Conservation (phyloP, 2,113 vertebrate genomes). For the Brachyistius frenatus region DNA sequence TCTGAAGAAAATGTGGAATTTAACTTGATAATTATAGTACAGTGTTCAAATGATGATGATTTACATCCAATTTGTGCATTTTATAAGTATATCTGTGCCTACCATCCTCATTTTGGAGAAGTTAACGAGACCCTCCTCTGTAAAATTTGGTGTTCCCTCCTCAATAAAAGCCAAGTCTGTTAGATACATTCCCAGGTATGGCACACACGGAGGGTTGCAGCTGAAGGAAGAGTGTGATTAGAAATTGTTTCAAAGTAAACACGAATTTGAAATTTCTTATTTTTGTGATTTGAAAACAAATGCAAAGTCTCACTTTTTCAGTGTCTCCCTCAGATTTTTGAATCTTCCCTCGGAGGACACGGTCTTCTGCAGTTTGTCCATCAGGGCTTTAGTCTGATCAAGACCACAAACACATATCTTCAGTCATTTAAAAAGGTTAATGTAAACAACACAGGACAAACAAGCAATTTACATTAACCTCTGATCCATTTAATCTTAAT, state of each 20-base stretch:
- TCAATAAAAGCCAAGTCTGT: conserved; percentile 98
- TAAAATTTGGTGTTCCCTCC: conserved; percentile 98
- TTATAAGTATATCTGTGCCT: conserved; percentile 36
- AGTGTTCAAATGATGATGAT: not conserved
- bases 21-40: not conserved
- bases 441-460: not conserved
- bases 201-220: conserved; percentile 97
- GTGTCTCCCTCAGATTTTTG: conserved; percentile 98
- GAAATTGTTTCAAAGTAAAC: not conserved
- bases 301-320: conserved; percentile 91
- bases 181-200: conserved; percentile 98
- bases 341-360: conserved; percentile 98
- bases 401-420: conserved; percentile 58
- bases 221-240: conserved; percentile 72
- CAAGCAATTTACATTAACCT: not conserved
- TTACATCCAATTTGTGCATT: not conserved
- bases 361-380: conserved; percentile 99
- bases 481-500: not conserved
- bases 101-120: conserved; percentile 99
- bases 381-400: conserved; percentile 93
- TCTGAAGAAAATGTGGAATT: conserved; percentile 80
- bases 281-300: not conserved
- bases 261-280: not conserved
- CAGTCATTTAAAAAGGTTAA: conserved; percentile 1
- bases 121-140: conserved; percentile 98